Percentiles rank a stretch among this genome's conserved stretches.
Evolutionary conservation across 2,113 vertebrate genomes (phyloP).

Genomic region (Ageneiosus marmoratus): DNA sequence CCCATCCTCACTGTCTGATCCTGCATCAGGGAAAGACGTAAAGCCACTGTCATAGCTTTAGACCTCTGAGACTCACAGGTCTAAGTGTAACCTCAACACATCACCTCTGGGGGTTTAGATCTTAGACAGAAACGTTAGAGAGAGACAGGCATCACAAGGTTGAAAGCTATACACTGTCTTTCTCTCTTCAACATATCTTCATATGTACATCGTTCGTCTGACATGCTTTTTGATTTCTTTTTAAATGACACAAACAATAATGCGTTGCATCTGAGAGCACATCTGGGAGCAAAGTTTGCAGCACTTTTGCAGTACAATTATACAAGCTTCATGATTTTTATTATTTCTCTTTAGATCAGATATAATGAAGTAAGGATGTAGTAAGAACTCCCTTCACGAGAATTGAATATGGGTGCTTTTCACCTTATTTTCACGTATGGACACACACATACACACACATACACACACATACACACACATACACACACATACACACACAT

Average conservation of each 20-base stretch:
- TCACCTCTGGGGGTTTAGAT: neutral
- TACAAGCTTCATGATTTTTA: slow-evolving; percentile 31
- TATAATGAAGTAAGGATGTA: neutral
- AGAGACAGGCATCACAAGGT: neutral
- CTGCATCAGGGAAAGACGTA: slow-evolving; percentile 6
- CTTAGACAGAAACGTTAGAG: slow-evolving; percentile 5
- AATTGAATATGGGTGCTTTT: neutral
- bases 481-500: too few species aligned
- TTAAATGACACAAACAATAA: neutral
- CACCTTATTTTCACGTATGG: slow-evolving; percentile 28
- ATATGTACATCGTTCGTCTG: neutral
- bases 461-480: too few species aligned
- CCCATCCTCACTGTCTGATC: slow-evolving; percentile 23
- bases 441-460: too few species aligned
- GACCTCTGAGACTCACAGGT: neutral
- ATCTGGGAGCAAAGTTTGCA: neutral
- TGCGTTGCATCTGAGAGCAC: neutral
- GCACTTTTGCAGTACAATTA: neutral
- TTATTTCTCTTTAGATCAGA: neutral
- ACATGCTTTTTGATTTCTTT: neutral
- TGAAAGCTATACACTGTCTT: neutral
- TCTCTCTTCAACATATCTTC: neutral
- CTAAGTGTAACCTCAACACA: neutral
- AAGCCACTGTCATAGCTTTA: slow-evolving; percentile 26
- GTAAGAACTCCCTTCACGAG: slow-evolving; percentile 1